phyloP scores from a whole-genome alignment of 2,888 invertebrate genomes.

The Neoascia interrupta region DNA sequence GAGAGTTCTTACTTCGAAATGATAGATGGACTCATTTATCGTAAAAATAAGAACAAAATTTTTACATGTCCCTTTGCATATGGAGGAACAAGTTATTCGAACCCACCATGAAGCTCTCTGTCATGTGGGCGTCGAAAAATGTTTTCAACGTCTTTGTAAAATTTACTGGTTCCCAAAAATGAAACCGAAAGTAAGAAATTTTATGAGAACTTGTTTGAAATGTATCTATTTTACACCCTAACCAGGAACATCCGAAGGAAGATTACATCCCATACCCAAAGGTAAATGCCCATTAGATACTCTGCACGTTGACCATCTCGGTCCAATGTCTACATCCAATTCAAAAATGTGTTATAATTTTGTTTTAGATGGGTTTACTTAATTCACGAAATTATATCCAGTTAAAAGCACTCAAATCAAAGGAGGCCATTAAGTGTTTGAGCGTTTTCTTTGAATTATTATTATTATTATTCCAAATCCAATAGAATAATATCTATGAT shows the following conservation, averaged over 20 bases:
- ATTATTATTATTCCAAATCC: background rate
- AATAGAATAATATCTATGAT: conserved; percentile 7
- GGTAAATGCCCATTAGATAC: conserved; percentile 70
- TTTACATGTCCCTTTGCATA: conserved; percentile 12
- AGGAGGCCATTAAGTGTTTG: too few relatives aligned
- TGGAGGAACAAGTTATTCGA: too few relatives aligned
- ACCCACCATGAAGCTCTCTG: too few relatives aligned
- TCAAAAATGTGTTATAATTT: conserved; percentile 74
- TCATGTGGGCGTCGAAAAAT: too few relatives aligned
- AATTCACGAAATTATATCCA: too few relatives aligned
- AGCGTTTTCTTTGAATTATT: background rate
- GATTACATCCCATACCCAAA: conserved; percentile 70
- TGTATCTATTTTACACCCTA: conserved; percentile 55
- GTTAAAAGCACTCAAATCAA: too few relatives aligned
- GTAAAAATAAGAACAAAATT: background rate
- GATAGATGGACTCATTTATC: background rate
- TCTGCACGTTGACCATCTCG: conserved; percentile 76
- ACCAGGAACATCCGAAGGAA: conserved; percentile 19
- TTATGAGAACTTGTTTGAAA: too few relatives aligned
- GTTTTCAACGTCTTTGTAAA: too few relatives aligned
- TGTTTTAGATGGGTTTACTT: conserved; percentile 55
- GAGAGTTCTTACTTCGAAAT: background rate
- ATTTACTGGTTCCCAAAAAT: too few relatives aligned
- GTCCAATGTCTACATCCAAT: conserved; percentile 74
- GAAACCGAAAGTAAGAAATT: too few relatives aligned